phyloP scores from a whole-genome alignment of 2,888 invertebrate species.

The Plutella xylostella region DNA sequence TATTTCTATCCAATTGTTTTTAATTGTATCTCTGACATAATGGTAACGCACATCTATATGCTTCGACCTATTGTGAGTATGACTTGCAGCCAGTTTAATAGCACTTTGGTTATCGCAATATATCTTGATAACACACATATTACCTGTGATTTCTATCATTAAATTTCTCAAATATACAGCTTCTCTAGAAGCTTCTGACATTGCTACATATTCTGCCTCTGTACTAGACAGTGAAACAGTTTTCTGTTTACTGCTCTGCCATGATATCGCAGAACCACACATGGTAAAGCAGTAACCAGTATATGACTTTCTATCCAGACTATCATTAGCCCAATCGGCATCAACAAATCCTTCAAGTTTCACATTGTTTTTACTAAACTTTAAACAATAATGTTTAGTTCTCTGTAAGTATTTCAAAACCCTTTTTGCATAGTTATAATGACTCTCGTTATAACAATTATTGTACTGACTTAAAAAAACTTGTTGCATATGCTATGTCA shows the following conservation, averaged over 20 bases:
- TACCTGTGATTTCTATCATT: constrained; percentile 2
- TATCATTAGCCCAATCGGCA: constrained; percentile 10
- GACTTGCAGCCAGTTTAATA: background rate
- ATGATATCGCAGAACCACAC: constrained; percentile 7
- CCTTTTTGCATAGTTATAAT: constrained; percentile 17
- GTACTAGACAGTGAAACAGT: constrained; percentile 6
- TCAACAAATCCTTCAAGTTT: constrained; percentile 8
- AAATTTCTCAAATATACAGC: constrained; percentile 9
- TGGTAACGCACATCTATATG: constrained; percentile 4
- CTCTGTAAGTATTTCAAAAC: constrained; percentile 15
- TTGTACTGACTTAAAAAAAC: constrained; percentile 20
- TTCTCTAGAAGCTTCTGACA: constrained; percentile 8
- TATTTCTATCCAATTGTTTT: background rate
- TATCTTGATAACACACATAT: background rate
- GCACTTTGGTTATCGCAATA: constrained; percentile 3
- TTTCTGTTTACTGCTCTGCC: constrained; percentile 5
- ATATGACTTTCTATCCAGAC: constrained; percentile 3
- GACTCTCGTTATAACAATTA: constrained; percentile 15
- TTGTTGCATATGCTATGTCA: constrained; percentile 17
- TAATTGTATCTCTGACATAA: constrained; percentile 1
- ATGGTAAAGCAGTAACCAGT: constrained; percentile 9
- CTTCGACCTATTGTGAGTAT: background rate
- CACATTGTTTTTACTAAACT: constrained; percentile 11
- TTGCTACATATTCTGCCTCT: constrained; percentile 8
- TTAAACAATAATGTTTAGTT: constrained; percentile 17